phyloP scores from a whole-genome alignment of 1,140 invertebrate genomes.

The Dreissena rostriformis region DNA sequence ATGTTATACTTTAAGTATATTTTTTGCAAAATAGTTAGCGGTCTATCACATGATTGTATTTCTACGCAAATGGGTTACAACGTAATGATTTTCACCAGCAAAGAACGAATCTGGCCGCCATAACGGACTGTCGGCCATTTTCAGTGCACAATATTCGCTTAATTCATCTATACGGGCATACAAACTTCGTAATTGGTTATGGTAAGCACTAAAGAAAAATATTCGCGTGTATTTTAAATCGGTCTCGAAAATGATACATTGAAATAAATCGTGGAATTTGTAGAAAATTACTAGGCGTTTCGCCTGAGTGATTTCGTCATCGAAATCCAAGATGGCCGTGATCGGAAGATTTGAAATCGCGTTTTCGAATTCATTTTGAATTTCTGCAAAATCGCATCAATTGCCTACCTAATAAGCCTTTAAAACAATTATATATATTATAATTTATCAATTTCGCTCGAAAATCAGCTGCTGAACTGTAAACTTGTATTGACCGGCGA shows the following conservation, averaged over 20 bases:
- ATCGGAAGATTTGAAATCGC: neutral
- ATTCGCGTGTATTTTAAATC: too few relatives aligned
- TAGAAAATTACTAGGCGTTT: constrained; percentile 24
- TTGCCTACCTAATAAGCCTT: too few relatives aligned
- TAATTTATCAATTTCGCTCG: too few relatives aligned
- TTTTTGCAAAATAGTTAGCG: too few relatives aligned
- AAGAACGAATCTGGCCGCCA: constrained; percentile 22
- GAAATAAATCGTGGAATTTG: neutral
- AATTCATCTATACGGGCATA: neutral
- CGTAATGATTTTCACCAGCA: constrained; percentile 3
- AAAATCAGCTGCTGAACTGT: too few relatives aligned
- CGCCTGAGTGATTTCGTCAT: constrained; percentile 37
- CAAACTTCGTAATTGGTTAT: constrained; percentile 5
- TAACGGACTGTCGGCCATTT: constrained; percentile 47
- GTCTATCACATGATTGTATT: too few relatives aligned
- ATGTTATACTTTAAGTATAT: too few relatives aligned
- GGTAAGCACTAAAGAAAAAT: neutral
- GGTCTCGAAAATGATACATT: too few relatives aligned
- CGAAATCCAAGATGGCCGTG: constrained; percentile 51
- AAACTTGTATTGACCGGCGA: neutral
- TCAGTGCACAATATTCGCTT: constrained; percentile 31
- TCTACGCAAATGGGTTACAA: too few relatives aligned
- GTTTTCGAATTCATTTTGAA: neutral
- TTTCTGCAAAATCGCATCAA: neutral
- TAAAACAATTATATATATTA: too few relatives aligned